Evolutionary conservation across 2,797 vertebrate species (phyloP), one percentile per base, ranked within the genome.

Genomic region (Anabas testudineus): DNA sequence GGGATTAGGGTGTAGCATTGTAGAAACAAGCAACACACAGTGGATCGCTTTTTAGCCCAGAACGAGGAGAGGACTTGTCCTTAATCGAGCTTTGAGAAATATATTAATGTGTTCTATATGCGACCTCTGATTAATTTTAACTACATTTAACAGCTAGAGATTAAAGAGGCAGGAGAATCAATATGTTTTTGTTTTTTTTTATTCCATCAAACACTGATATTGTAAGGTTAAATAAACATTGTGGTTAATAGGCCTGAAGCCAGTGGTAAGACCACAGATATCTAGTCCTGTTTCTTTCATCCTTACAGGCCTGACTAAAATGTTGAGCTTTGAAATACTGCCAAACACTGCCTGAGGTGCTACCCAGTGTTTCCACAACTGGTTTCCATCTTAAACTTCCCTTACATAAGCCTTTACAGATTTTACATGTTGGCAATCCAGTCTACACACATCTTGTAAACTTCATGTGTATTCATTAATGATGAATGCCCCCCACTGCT

Each of bases 351-450:
- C 24, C 68, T 34, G 30, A 71, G 51, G 54, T 39, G 43, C 53
- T 62, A 26, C 24, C 34, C 52, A 74, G 12, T 59, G 22, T 79
- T 81, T 77, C 76, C 78, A 75, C 51, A 48, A 37, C 47, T 75
- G 76, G 10, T 78, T 67, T 78, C 68, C 67, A 78, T 62, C 62
- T 53, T 32, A n/a, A 10, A 41, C 26, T 59, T n/a, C 62, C 32
- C 72, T 75, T 43, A 41, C 21, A 42, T 24, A 13, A 66, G 53
- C 19, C n/a, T 71, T 67, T 60, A 41, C 51, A 56, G 30, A 47
- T 58, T n/a, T 37, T 43, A 47, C 47, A 28, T 32, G 30, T 30
- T 66, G 52, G 51, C 64, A 18, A 15, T 3, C 4, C 13, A 45
- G 63, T 55, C 47, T 53, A 58, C 70, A 67, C 61, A 70, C 21